Conservation (phyloP, 1,140 invertebrate genomes). For the Dysdera silvatica region DNA sequence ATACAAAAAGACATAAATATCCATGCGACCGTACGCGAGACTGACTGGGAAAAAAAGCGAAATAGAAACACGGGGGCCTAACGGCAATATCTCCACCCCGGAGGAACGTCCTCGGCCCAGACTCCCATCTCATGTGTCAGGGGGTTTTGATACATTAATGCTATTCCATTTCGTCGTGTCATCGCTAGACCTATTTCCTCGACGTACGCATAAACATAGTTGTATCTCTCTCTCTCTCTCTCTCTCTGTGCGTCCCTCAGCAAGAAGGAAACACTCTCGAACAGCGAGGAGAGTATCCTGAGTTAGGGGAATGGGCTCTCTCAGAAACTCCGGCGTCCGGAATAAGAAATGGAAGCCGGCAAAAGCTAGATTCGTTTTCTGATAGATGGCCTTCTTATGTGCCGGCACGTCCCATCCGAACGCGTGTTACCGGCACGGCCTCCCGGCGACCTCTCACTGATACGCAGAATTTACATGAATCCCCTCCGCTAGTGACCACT, state of each 20-base stretch:
- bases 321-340: too few species aligned
- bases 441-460: not conserved
- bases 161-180: conserved; percentile 28
- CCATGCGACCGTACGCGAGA: too few species aligned
- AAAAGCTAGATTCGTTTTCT: not conserved
- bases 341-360: not conserved
- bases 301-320: too few species aligned
- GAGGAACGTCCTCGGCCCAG: conserved; percentile 15
- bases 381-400: conserved; percentile 27
- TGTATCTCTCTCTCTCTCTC: too few species aligned
- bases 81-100: conserved; percentile 20
- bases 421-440: too few species aligned
- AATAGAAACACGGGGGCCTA: conserved; percentile 5
- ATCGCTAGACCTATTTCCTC: conserved; percentile 27
- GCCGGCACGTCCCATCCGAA: conserved; percentile 20
- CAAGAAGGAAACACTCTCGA: too few species aligned
- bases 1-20: conserved; percentile 13
- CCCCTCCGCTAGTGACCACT: conserved; percentile 16
- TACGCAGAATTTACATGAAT: conserved; percentile 18
- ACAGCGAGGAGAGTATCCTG: too few species aligned
- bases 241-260: too few species aligned
- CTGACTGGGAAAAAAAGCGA: not conserved
- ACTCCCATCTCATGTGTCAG: conserved; percentile 16
- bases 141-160: conserved; percentile 29
- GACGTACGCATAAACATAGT: too few species aligned